These are phyloP conservation scores for Myiotriccus ornatus DNA, from an alignment of 2,797 vertebrate genomes.

Conservation along the genomic window DNA sequence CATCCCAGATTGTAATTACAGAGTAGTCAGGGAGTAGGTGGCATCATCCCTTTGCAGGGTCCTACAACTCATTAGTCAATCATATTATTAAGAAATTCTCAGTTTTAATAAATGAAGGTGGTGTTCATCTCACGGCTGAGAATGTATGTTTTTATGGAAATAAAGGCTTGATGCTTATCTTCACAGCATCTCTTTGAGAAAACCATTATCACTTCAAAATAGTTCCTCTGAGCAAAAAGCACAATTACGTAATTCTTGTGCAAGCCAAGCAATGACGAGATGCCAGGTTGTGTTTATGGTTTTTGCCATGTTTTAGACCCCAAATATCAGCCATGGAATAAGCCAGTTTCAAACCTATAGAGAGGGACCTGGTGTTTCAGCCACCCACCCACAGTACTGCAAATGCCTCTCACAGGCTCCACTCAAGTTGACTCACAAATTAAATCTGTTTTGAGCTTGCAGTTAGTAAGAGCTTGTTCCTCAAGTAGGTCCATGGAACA, in stretches of 20 bases:
- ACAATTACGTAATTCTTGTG: background rate
- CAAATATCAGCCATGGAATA: background rate
- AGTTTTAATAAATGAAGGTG: conserved; percentile 37
- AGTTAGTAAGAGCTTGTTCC: background rate
- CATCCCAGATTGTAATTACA: conserved; percentile 25
- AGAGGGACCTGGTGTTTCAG: background rate
- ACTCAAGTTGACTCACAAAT: background rate
- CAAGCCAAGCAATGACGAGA: background rate
- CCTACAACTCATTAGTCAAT: conserved; percentile 24
- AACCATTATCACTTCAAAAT: conserved; percentile 62
- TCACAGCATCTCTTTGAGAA: conserved; percentile 36
- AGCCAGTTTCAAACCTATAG: background rate
- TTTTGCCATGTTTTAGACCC: background rate
- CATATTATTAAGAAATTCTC: conserved; percentile 21
- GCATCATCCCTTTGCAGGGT: conserved; percentile 29
- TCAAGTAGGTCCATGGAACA: background rate
- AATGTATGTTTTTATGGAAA: conserved; percentile 38
- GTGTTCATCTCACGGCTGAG: conserved; percentile 24
- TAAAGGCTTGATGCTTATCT: conserved; percentile 61
- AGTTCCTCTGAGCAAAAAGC: conserved; percentile 23
- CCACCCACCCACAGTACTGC: background rate
- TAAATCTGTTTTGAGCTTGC: background rate
- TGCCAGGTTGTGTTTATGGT: background rate
- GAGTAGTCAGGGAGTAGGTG: background rate
- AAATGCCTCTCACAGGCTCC: background rate